Evolutionary conservation across 2,113 vertebrate species (phyloP).

Genomic region (Girardinichthys multiradiatus): DNA sequence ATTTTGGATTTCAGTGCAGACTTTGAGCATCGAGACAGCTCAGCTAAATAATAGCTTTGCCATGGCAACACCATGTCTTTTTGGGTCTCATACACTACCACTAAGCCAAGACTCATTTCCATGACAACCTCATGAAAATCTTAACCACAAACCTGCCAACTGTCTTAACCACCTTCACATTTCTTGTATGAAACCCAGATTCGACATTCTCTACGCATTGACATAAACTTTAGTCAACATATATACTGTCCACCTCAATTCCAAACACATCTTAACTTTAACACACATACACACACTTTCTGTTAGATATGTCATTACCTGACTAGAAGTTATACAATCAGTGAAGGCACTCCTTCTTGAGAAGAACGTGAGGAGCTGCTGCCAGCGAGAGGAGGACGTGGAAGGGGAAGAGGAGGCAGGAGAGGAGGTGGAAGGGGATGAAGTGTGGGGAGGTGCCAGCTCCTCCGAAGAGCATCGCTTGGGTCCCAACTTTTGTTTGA

Average conservation of each 20-base stretch:
- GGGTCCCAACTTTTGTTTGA: slow-evolving; percentile 90
- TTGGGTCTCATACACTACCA: slow-evolving; percentile 38
- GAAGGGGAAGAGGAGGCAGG: slow-evolving; percentile 86
- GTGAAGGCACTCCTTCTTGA: slow-evolving; percentile 92
- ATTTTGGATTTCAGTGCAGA: slow-evolving; percentile 26
- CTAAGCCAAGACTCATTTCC: slow-evolving; percentile 58
- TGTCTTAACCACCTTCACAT: slow-evolving; percentile 10
- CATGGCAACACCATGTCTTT: slow-evolving; percentile 69
- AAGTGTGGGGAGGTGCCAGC: slow-evolving; percentile 75
- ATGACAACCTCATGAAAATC: slow-evolving; percentile 72
- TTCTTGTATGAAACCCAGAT: slow-evolving; percentile 44
- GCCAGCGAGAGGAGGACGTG: slow-evolving; percentile 91
- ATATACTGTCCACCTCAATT: slow-evolving; percentile 44
- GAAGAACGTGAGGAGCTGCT: slow-evolving; percentile 94
- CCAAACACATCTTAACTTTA: slow-evolving; percentile 15
- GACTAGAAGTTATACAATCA: slow-evolving; percentile 93
- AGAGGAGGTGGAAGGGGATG: slow-evolving; percentile 71
- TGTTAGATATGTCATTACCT: slow-evolving; percentile 85
- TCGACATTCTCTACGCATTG: slow-evolving; percentile 9
- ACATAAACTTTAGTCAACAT: slow-evolving; percentile 55
- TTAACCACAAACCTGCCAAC: slow-evolving; percentile 31
- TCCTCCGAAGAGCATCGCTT: slow-evolving; percentile 92
- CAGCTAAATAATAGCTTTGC: slow-evolving; percentile 54
- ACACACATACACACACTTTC: slow-evolving; percentile 14
- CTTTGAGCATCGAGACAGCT: slow-evolving; percentile 18